phyloP scores from a whole-genome alignment of 2,797 vertebrate species.

The Cryptoblepharus egeriae region DNA sequence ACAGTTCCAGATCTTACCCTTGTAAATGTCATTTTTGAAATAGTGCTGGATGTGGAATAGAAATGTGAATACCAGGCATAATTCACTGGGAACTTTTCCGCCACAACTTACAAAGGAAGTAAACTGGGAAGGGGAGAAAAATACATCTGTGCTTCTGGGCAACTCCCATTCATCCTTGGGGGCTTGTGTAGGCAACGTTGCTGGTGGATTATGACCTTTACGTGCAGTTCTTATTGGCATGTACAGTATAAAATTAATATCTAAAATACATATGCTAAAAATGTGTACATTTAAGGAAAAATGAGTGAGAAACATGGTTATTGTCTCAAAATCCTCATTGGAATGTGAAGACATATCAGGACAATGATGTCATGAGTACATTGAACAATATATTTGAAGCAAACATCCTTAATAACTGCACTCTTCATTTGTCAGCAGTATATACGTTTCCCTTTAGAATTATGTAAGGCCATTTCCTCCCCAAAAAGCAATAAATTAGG shows the following conservation, averaged over 20 bases:
- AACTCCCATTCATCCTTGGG: background rate
- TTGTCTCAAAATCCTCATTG: conserved; percentile 39
- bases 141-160: background rate
- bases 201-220: background rate
- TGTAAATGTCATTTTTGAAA: background rate
- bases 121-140: background rate
- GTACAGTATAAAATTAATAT: background rate
- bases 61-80: background rate
- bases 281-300: background rate
- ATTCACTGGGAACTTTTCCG: background rate
- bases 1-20: background rate
- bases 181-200: background rate
- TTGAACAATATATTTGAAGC: conserved; percentile 18
- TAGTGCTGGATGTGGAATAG: background rate
- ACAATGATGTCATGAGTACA: conserved; percentile 31
- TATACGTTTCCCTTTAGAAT: conserved; percentile 53
- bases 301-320: conserved; percentile 1
- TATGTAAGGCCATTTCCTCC: conserved; percentile 49
- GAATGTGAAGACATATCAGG: conserved; percentile 58
- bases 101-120: conserved; percentile 1
- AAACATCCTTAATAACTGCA: conserved; percentile 26
- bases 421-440: conserved; percentile 57
- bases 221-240: background rate
- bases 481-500: conserved; percentile 58
- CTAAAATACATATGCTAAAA: background rate